These are phyloP conservation scores for Pandemis corylana DNA, from an alignment of 2,888 invertebrate species.

Conservation along the genomic window DNA sequence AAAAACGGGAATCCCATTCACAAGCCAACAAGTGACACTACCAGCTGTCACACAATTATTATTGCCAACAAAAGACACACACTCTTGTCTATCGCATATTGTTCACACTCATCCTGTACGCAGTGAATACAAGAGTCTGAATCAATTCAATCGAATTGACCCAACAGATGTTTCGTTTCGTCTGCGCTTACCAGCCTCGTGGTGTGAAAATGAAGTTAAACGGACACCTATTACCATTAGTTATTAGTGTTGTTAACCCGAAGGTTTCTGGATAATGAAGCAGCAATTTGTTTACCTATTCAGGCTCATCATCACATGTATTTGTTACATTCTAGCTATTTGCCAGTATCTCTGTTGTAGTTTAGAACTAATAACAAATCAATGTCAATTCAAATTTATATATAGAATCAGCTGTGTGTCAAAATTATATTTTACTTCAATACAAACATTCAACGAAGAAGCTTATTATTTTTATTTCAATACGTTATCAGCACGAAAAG, in stretches of 20 bases:
- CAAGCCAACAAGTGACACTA: neutral
- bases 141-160: slow-evolving; percentile 38
- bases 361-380: too few species aligned
- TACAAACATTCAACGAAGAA: too few species aligned
- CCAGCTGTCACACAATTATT: neutral
- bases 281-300: neutral
- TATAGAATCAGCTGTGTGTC: too few species aligned
- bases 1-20: slow-evolving; percentile 10
- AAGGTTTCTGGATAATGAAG: neutral
- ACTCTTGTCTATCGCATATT: slow-evolving; percentile 15
- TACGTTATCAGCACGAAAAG: too few species aligned
- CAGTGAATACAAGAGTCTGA: slow-evolving; percentile 8
- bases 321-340: too few species aligned
- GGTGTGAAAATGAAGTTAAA: slow-evolving; percentile 13
- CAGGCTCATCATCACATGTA: neutral
- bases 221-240: neutral
- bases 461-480: too few species aligned
- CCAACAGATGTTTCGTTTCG: slow-evolving; percentile 22
- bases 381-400: too few species aligned
- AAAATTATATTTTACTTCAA: too few species aligned
- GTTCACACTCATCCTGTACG: slow-evolving; percentile 31
- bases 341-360: too few species aligned
- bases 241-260: neutral
- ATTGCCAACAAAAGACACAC: neutral
- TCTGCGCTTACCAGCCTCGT: slow-evolving; percentile 19